A percentile compares a stretch with the other conserved stretches of the same genome.
Conservation (phyloP, 2,113 vertebrate genomes). For the Chlorodrepanis virens region DNA sequence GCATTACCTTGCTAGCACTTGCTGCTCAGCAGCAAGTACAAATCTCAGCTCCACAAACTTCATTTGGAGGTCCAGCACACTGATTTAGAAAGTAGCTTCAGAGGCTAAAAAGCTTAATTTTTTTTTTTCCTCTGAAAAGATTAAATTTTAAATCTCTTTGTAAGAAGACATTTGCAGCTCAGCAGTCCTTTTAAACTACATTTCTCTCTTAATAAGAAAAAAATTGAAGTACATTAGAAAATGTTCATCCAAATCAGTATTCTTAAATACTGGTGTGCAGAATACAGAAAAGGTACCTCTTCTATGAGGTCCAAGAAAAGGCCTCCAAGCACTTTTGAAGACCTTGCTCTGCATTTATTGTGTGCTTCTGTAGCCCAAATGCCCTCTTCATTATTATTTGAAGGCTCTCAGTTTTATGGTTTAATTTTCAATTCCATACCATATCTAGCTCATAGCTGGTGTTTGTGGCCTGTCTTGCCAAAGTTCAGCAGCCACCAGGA, state of each 20-base stretch:
- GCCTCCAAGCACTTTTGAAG: not conserved
- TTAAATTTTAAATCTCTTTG: conserved; percentile 19
- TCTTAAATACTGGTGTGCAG: not conserved
- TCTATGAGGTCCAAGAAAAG: not conserved
- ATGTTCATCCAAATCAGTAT: not conserved
- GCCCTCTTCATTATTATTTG: not conserved
- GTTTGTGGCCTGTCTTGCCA: not conserved
- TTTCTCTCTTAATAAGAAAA: not conserved
- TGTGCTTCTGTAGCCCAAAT: not conserved
- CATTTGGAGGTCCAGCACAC: not conserved
- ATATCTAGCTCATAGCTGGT: not conserved
- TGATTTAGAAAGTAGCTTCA: not conserved
- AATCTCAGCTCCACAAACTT: not conserved
- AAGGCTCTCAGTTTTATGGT: not conserved
- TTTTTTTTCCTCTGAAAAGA: not conserved
- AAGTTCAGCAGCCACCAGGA: not conserved
- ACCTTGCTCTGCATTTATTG: not conserved
- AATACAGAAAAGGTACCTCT: not conserved
- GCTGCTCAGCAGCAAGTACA: not conserved
- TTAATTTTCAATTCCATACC: not conserved
- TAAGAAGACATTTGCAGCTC: conserved; percentile 6
- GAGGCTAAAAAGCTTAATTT: not conserved
- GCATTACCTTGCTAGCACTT: not conserved
- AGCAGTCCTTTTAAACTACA: not conserved
- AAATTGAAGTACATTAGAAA: conserved; percentile 2